Evolutionary conservation across 1,140 invertebrate genomes (phyloP).

Genomic region (Aphis gossypii): DNA sequence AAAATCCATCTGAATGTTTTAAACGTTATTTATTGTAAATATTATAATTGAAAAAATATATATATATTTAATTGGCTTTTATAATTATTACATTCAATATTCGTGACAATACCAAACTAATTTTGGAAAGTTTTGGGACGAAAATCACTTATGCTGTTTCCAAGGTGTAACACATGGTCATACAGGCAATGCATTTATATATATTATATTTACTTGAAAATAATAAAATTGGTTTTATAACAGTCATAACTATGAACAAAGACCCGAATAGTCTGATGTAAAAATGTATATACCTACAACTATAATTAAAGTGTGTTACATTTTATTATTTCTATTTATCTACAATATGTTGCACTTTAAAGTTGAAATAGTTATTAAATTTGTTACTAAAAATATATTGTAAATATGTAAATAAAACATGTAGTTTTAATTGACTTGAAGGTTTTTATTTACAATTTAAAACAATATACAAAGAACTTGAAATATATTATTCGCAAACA

Average conservation of each 20-base stretch:
- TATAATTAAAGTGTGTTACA: not conserved
- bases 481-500: not conserved
- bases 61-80: no score
- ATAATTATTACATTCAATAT: not conserved
- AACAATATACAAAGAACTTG: not conserved
- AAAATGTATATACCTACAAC: not conserved
- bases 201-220: not conserved
- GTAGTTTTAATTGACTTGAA: no score
- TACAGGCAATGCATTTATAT: no score
- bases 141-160: not conserved
- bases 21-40: no score
- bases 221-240: not conserved
- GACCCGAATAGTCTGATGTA: not conserved
- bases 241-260: not conserved
- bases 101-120: not conserved
- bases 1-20: no score
- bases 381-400: not conserved
- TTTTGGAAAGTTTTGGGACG: not conserved
- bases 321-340: not conserved
- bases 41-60: not conserved
- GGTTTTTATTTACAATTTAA: not conserved
- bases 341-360: not conserved
- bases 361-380: not conserved
- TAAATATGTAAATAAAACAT: no score
- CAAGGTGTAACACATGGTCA: not conserved